phyloP scores from a whole-genome alignment of 2,888 invertebrate species.

The Gerosis bhagava region DNA sequence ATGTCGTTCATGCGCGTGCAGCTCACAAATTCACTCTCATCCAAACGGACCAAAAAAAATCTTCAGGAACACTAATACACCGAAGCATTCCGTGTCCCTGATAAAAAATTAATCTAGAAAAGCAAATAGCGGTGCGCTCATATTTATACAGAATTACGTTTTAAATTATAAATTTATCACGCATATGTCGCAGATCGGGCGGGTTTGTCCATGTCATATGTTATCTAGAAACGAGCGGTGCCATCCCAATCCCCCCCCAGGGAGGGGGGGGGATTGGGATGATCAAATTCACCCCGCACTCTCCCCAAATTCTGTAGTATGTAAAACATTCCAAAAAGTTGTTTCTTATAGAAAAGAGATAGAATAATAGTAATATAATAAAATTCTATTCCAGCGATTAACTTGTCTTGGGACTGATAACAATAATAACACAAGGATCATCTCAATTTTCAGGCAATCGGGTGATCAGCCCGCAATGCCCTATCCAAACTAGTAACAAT shows the following conservation, averaged over 20 bases:
- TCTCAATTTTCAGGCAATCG: too few species aligned
- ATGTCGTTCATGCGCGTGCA: too few species aligned
- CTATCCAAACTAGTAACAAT: too few species aligned
- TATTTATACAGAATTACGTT: slow-evolving; percentile 10
- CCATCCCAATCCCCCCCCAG: slow-evolving; percentile 17
- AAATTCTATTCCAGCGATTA: too few species aligned
- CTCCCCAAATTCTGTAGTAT: slow-evolving; percentile 6
- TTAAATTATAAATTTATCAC: slow-evolving; percentile 22
- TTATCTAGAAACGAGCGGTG: slow-evolving; percentile 38
- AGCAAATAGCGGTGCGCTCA: slow-evolving; percentile 8
- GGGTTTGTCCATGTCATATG: slow-evolving; percentile 40
- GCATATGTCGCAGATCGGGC: slow-evolving; percentile 35
- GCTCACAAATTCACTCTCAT: too few species aligned
- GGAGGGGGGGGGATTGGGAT: slow-evolving; percentile 9
- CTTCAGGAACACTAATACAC: neutral
- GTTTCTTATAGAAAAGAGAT: too few species aligned
- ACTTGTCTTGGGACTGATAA: too few species aligned
- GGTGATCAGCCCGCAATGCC: too few species aligned
- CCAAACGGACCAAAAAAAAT: too few species aligned
- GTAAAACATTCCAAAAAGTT: too few species aligned
- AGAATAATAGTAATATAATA: too few species aligned
- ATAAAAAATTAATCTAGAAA: slow-evolving; percentile 22
- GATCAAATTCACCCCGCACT: slow-evolving; percentile 11
- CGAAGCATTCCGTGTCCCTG: neutral
- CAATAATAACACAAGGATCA: too few species aligned